These are phyloP conservation scores for Calidris pugnax DNA, from an alignment of 2,113 vertebrate genomes.

Conservation along the genomic window DNA sequence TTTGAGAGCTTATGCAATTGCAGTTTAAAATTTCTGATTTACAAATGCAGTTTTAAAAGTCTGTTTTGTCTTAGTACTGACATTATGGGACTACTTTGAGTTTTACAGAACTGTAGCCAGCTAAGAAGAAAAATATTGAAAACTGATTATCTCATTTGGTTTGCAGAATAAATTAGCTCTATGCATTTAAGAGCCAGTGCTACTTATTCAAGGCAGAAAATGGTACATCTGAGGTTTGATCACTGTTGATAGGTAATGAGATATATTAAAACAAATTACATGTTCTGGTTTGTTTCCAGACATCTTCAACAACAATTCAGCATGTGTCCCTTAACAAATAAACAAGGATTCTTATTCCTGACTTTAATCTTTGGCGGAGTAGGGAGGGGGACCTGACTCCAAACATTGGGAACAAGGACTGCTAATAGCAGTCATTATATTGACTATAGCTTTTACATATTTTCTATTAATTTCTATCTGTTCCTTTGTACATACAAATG, in stretches of 20 bases:
- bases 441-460: neutral
- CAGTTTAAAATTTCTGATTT: neutral
- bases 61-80: neutral
- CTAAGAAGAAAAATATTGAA: neutral
- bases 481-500: neutral
- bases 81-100: neutral
- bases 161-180: neutral
- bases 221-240: neutral
- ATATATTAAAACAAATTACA: neutral
- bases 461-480: neutral
- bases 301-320: neutral
- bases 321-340: neutral
- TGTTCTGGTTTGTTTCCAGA: neutral
- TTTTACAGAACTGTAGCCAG: neutral
- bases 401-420: neutral
- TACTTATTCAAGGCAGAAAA: conserved; percentile 9
- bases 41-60: neutral
- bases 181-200: neutral
- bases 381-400: fast-evolving
- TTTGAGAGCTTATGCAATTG: neutral
- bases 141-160: neutral
- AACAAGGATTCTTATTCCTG: neutral
- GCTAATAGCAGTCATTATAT: neutral
- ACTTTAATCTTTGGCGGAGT: neutral
- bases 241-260: neutral